Evolutionary conservation across 1,140 invertebrate species (phyloP), one percentile per base, ranked within the genome.

Genomic region (Drosophila miranda): DNA sequence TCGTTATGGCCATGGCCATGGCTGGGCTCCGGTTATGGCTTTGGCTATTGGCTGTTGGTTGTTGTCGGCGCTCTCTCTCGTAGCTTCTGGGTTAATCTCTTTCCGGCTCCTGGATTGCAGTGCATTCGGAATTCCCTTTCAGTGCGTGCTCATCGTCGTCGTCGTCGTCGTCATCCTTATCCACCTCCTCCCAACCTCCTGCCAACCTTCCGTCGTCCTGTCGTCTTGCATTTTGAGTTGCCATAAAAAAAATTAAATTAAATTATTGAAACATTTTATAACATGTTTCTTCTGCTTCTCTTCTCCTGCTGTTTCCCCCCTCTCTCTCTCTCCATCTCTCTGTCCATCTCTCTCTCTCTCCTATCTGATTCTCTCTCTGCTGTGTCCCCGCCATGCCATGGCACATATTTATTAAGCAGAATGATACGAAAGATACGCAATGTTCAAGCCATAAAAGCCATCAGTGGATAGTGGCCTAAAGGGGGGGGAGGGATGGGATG

Each of bases 221-320:
- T 41, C 26, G 14, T 60, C 49, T 46, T 21, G 30, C 34, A 56
- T 71, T 60, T 72, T 63, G 41, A 60, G 45, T 8, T 41, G 58
- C 21, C 38, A 55, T 64, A 54, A 62, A 67, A 67, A 78, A 73
- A 78, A 79, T 76, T 64, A 67, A 74, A 79, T 79, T 75, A 83
- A 83, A 86, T 81, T 81, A 86, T 84, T 80, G 77, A 86, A 62
- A 63, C 73, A 86, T 84, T 84, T 84, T 77, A 86, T 81, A 73
- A 60, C 63, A 74, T 83, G 63, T 71, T 71, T 78, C 68, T 45
- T 51, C 50, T 38, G 64, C 44, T 44, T n/a, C 23, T 28, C 23
- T 28, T 34, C n/a, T 11, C 14, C 21, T 30, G 23, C 5, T 26
- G 23, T 26, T 4, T 57, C 8, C 26, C 16, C 21, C 4, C 8